Percentiles rank a stretch among this genome's conserved stretches.
These are phyloP conservation scores for Centrocercus urophasianus DNA, from an alignment of 2,113 vertebrate species.

Conservation along the genomic window DNA sequence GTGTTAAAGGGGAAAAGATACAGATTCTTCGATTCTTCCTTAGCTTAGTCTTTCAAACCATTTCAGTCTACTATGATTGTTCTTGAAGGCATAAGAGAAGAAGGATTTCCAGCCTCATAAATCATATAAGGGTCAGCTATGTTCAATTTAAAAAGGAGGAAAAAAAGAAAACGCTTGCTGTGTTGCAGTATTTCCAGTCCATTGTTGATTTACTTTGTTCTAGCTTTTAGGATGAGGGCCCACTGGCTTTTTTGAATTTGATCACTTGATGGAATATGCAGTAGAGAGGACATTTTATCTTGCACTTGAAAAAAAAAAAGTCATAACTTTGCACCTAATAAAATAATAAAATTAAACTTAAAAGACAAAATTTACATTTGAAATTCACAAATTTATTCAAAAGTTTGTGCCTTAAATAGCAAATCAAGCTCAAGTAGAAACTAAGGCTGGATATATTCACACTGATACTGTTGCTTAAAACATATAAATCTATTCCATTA, in stretches of 20 bases:
- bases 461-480: not conserved
- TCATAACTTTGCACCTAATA: not conserved
- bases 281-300: not conserved
- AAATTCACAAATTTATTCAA: not conserved
- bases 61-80: conserved; percentile 33
- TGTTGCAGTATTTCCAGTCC: not conserved
- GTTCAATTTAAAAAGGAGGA: conserved; percentile 27
- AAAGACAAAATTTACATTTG: not conserved
- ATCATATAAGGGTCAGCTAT: conserved; percentile 32
- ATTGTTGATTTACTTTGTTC: not conserved
- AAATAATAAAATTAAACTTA: not conserved
- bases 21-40: conserved; percentile 38
- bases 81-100: conserved; percentile 49
- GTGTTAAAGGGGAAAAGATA: not conserved
- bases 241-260: not conserved
- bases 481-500: not conserved
- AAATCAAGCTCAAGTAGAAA: not conserved
- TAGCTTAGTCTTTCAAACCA: conserved; percentile 48
- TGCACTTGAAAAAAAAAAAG: not conserved
- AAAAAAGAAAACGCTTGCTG: not conserved
- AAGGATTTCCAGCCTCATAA: conserved; percentile 10
- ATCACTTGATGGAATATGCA: not conserved
- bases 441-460: not conserved
- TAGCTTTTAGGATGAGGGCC: not conserved
- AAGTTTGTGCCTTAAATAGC: not conserved